Conservation (phyloP, 2,113 vertebrate genomes). For the Myocastor coypus region DNA sequence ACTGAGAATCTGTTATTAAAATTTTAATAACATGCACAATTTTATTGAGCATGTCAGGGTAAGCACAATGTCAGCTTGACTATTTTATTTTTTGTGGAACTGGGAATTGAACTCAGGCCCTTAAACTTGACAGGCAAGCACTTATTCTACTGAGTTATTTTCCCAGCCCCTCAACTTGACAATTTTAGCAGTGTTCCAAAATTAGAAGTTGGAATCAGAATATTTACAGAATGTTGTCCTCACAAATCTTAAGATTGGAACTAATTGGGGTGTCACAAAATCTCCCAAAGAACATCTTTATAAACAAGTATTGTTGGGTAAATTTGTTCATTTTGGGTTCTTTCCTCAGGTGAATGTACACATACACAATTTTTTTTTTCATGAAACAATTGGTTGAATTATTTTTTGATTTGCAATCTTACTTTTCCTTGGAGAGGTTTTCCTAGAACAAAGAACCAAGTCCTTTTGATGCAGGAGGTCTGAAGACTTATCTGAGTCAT, state of each 20-base stretch:
- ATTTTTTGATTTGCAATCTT: conserved; percentile 8
- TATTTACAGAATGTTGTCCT: not conserved
- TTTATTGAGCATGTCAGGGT: no score
- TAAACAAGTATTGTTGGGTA: not conserved
- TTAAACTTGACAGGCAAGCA: no score
- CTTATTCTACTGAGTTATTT: not conserved
- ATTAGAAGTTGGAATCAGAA: not conserved
- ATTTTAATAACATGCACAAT: no score
- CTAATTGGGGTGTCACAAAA: not conserved
- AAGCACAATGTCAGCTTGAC: no score
- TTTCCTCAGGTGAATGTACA: conserved; percentile 30
- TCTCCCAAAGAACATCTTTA: not conserved
- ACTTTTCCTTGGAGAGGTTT: conserved; percentile 25
- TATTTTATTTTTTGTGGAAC: no score
- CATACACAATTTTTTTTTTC: not conserved
- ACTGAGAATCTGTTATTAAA: not conserved
- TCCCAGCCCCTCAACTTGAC: not conserved
- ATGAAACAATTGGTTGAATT: conserved; percentile 8
- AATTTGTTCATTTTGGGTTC: not conserved
- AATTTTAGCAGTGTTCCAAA: not conserved
- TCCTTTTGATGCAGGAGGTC: not conserved
- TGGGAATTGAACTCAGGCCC: no score
- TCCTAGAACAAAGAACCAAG: not conserved
- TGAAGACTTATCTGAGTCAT: not conserved
- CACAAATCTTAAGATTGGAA: not conserved